These are phyloP conservation scores for Emydocephalus ijimae DNA, from an alignment of 2,113 vertebrate genomes.

Conservation along the genomic window DNA sequence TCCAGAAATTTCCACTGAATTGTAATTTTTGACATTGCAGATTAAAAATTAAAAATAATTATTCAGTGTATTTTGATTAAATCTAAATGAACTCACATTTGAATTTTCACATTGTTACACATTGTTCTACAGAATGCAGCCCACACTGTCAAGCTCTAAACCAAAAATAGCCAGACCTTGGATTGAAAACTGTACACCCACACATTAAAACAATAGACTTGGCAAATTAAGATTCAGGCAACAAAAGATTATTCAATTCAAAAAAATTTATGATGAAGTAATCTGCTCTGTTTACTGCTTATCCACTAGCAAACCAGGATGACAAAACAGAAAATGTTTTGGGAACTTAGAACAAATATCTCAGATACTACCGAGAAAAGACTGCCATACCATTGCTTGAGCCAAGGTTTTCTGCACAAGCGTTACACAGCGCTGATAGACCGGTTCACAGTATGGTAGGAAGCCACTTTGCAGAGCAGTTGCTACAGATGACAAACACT, in stretches of 20 bases:
- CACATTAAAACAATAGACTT: neutral
- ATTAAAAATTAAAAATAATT: neutral
- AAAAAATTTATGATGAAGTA: neutral
- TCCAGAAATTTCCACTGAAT: neutral
- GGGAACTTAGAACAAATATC: neutral
- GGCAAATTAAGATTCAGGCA: neutral
- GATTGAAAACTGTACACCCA: neutral
- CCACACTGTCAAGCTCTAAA: neutral
- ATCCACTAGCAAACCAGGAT: neutral
- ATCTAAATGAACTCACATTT: neutral
- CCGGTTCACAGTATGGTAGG: conserved; percentile 91
- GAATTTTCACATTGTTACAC: neutral
- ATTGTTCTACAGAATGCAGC: neutral
- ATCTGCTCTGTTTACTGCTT: neutral
- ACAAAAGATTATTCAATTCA: no score
- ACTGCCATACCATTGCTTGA: conserved; percentile 86
- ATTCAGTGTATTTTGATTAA: neutral
- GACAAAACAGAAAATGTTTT: neutral
- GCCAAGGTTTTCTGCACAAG: conserved; percentile 92
- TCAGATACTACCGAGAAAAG: neutral
- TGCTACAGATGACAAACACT: conserved; percentile 91
- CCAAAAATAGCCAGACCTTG: neutral
- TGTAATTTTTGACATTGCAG: neutral
- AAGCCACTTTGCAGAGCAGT: conserved; percentile 93
- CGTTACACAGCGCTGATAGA: conserved; percentile 94